Evolutionary conservation across 2,113 vertebrate species (phyloP).

Genomic region (Enhydra lutris): DNA sequence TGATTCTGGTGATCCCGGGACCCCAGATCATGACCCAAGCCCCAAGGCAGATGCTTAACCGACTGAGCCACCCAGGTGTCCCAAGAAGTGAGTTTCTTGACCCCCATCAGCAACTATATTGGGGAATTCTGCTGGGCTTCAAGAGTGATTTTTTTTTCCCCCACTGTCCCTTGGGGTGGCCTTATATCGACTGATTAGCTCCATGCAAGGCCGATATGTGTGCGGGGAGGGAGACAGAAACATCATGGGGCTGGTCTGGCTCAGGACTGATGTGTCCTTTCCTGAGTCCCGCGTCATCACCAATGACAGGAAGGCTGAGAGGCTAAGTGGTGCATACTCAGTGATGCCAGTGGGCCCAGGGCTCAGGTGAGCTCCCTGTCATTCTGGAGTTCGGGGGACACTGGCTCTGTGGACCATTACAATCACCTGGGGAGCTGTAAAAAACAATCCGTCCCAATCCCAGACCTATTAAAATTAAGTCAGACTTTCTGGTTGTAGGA

Average conservation of each 20-base stretch:
- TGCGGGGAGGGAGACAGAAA: no score
- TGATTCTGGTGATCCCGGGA: no score
- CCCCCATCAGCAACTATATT: accelerated
- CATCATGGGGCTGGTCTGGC: accelerated
- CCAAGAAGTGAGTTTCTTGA: background rate
- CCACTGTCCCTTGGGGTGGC: background rate
- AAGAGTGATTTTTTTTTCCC: background rate
- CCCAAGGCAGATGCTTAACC: background rate
- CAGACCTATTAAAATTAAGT: background rate
- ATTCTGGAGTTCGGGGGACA: background rate
- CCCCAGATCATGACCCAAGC: background rate
- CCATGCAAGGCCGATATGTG: accelerated
- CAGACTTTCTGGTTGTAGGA: background rate
- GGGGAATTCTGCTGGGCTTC: background rate
- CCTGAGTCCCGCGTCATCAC: accelerated
- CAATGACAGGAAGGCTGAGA: accelerated
- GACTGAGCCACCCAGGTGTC: background rate
- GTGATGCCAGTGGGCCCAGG: accelerated
- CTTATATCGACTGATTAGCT: background rate
- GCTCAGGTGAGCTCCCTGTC: accelerated
- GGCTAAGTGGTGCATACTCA: accelerated
- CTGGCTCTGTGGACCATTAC: background rate
- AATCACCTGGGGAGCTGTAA: background rate
- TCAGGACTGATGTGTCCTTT: accelerated
- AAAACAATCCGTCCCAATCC: background rate